Evolutionary conservation across 2,113 vertebrate genomes (phyloP), one percentile per base, ranked within the genome.

Genomic region (Hirundichthys speculiger): DNA sequence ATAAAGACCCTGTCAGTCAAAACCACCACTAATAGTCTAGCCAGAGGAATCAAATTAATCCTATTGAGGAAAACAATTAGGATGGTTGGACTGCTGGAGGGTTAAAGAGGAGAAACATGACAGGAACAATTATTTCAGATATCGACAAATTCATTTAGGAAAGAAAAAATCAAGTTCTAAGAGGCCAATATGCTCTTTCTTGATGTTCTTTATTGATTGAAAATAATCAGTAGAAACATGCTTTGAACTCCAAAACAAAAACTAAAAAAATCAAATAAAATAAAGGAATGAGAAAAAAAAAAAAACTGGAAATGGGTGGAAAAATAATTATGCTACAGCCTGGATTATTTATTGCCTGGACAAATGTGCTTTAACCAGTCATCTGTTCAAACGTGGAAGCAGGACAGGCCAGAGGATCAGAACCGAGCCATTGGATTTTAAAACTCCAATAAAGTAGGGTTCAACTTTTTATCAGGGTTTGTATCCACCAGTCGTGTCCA

Each of bases 161-260:
- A n/a, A n/a, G n/a, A n/a, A 13, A 8, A 48, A 46, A 34, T 11
- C 2, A 24, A 22, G 30, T 20, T n/a, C 11, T 27, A 73, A 24
- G 39, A 71, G 59, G 57, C 66, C 79, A 88, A 92, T 92, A 92
- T 93, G 91, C 92, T 92, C 87, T 88, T 34, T 34, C 7, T 34
- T 34, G 30, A 9, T 34, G 30, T 90, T 94, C 89, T 96, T 97
- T 97, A 96, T 96, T 97, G 95, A 94, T 94, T 95, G 92, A 94
- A 97, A 96, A 88, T 81, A 90, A 96, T 92, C 88, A 93, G 92
- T 67, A 93, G 86, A 92, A 93, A 96, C 95, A 96, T 96, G 94
- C 95, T 94, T 89, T 91, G 91, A 95, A 95, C 91, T 94, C 93
- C 92, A 94, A 94, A 95, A 93, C 89, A 85, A 90, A 91, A 90